These are phyloP conservation scores for Hyphantria cunea DNA, from an alignment of 1,140 invertebrate species.

Conservation along the genomic window DNA sequence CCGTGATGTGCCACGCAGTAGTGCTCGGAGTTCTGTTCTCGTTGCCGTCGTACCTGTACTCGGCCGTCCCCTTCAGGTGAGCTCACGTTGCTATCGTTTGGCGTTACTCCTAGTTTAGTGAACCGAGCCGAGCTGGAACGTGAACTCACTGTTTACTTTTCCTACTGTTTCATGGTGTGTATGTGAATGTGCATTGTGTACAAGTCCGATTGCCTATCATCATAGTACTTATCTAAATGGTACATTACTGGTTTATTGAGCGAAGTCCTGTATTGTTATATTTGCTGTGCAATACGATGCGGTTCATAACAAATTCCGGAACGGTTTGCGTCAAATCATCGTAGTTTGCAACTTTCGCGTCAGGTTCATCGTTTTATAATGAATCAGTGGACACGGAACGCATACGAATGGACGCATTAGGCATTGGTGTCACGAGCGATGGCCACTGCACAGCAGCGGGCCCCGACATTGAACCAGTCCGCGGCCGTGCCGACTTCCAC, in stretches of 20 bases:
- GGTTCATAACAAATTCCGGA: neutral
- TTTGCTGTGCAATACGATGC: neutral
- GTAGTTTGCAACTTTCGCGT: conserved; percentile 15
- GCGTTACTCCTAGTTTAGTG: neutral
- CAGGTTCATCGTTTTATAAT: conserved; percentile 13
- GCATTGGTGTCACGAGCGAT: conserved; percentile 29
- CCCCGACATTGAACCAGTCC: conserved; percentile 2
- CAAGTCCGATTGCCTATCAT: neutral
- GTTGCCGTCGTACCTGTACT: conserved; percentile 70
- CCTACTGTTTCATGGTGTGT: neutral
- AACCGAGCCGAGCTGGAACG: conserved; percentile 6
- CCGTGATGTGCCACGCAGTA: conserved; percentile 71
- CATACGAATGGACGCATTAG: conserved; percentile 22
- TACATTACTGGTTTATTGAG: neutral
- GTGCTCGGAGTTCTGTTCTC: conserved; percentile 73
- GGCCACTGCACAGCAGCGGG: conserved; percentile 9
- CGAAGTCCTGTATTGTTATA: neutral
- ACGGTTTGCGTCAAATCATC: neutral
- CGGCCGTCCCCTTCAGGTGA: conserved; percentile 75
- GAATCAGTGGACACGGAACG: conserved; percentile 14
- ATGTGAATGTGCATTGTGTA: conserved; percentile 3
- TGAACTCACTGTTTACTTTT: conserved; percentile 1
- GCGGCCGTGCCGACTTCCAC: too few species aligned
- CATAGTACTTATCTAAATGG: neutral
- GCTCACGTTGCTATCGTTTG: conserved; percentile 27